A percentile compares a stretch with the other conserved stretches of the same genome.
phyloP scores from a whole-genome alignment of 2,797 vertebrate species.

The Propithecus deckenii region DNA sequence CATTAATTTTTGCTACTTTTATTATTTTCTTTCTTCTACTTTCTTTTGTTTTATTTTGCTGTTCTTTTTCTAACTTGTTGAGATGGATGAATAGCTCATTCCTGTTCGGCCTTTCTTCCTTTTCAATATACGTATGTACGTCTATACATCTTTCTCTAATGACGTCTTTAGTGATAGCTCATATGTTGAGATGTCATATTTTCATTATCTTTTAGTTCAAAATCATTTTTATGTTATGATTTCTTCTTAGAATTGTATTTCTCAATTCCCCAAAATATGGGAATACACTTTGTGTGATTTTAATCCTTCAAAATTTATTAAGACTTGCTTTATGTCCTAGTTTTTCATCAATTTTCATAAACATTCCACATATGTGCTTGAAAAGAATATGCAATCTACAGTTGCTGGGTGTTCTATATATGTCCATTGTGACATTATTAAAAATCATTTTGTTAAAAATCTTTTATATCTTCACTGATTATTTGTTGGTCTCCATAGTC shows the following conservation, averaged over 20 bases:
- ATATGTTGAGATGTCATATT: neutral
- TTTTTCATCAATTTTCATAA: neutral
- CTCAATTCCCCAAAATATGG: neutral
- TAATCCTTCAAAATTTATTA: neutral
- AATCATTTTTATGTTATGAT: neutral
- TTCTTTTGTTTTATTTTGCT: neutral
- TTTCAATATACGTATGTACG: neutral
- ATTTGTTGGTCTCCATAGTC: neutral
- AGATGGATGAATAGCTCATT: neutral
- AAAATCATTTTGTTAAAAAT: conserved; percentile 13
- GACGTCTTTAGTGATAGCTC: neutral
- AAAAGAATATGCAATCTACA: neutral
- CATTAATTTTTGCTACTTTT: neutral
- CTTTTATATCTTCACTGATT: neutral
- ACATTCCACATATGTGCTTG: neutral
- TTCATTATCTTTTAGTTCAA: neutral
- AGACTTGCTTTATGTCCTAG: neutral
- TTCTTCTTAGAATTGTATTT: neutral
- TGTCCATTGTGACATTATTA: neutral
- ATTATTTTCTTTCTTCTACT: neutral
- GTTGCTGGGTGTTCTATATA: neutral
- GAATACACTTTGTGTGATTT: neutral
- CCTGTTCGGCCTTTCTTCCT: neutral
- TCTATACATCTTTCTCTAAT: neutral
- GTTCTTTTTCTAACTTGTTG: neutral